A percentile compares a stretch with the other conserved stretches of the same genome.
Evolutionary conservation across 2,113 vertebrate species (phyloP).

Genomic region (Apodemus sylvaticus): DNA sequence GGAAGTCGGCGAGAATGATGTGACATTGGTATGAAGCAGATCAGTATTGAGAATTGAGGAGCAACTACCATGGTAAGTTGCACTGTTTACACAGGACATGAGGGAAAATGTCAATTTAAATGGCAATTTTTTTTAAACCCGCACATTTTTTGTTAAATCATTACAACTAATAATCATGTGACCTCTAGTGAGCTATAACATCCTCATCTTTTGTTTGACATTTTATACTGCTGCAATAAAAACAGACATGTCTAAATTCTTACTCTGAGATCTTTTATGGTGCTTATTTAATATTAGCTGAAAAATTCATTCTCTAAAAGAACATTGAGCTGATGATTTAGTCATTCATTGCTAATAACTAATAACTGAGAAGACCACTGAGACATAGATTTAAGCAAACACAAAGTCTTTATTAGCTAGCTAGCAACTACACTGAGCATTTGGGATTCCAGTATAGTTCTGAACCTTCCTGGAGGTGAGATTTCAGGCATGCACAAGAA

Average conservation of each 20-base stretch:
- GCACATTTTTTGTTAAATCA: neutral
- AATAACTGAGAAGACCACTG: neutral
- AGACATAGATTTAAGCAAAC: neutral
- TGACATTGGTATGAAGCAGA: slow-evolving; percentile 43
- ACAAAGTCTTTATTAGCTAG: neutral
- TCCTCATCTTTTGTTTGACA: neutral
- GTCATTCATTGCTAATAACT: neutral
- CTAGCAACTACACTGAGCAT: neutral
- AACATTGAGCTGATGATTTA: neutral
- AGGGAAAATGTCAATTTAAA: slow-evolving; percentile 20
- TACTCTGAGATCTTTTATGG: neutral
- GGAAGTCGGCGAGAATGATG: slow-evolving; percentile 13
- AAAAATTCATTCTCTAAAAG: neutral
- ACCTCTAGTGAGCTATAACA: neutral
- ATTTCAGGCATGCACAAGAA: neutral
- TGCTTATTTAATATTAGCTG: neutral
- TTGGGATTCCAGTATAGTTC: neutral
- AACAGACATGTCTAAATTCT: neutral
- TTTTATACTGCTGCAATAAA: neutral
- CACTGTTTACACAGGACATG: neutral
- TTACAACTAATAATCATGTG: neutral
- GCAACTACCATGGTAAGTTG: slow-evolving; percentile 4
- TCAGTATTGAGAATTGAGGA: neutral
- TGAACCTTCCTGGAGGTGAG: neutral
- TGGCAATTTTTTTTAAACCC: neutral